A percentile compares a stretch with the other conserved stretches of the same genome.
phyloP scores from a whole-genome alignment of 2,113 vertebrate species.

The Dasyurus viverrinus region DNA sequence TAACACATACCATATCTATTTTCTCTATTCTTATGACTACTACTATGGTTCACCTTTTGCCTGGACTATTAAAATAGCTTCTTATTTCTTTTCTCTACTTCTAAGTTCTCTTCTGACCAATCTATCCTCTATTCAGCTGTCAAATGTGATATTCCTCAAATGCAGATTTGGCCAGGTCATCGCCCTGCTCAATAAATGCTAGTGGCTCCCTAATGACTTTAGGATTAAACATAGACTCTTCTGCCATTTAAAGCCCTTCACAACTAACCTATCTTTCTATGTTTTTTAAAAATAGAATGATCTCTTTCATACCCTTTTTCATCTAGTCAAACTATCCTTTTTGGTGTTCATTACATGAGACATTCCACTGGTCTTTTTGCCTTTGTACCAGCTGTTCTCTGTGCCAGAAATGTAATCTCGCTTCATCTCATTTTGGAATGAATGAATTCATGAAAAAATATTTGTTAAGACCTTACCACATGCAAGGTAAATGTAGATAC shows the following conservation, averaged over 20 bases:
- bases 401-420: neutral
- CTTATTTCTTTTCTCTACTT: neutral
- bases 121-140: neutral
- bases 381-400: neutral
- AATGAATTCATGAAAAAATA: neutral
- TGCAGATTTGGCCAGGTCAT: neutral
- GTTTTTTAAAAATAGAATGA: neutral
- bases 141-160: neutral
- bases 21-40: neutral
- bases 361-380: neutral
- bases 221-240: too few species aligned
- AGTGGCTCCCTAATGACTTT: neutral
- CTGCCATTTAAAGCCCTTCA: neutral
- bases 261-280: neutral
- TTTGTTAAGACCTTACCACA: neutral
- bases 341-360: neutral
- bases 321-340: neutral
- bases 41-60: neutral
- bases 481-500: neutral
- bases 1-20: neutral
- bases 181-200: neutral
- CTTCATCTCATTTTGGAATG: neutral
- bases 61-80: neutral
- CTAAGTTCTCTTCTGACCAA: neutral
- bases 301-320: neutral